phyloP scores from a whole-genome alignment of 2,888 invertebrate genomes.

The Sylvicola fuscatus region DNA sequence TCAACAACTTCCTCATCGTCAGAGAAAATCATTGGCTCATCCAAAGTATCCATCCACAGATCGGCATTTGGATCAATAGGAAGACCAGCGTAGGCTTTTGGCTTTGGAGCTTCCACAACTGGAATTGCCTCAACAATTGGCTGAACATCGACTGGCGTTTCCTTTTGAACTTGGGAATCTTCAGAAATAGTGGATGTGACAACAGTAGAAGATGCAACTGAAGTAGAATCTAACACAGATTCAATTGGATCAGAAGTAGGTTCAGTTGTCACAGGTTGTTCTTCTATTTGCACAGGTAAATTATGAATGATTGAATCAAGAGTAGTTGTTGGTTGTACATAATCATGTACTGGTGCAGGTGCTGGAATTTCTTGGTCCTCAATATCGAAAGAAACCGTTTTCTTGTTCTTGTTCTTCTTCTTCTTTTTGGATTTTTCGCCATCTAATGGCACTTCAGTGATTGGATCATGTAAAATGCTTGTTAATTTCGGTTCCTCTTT shows the following conservation, averaged over 20 bases:
- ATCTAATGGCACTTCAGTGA: too few relatives aligned
- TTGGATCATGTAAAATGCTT: too few relatives aligned
- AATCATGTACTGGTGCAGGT: constrained; percentile 4
- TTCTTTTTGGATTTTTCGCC: too few relatives aligned
- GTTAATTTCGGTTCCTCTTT: too few relatives aligned
- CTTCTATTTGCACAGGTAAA: constrained; percentile 1
- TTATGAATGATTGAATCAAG: constrained; percentile 2
- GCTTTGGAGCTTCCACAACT: constrained; percentile 6
- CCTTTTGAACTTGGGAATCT: too few relatives aligned
- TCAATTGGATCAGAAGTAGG: background rate
- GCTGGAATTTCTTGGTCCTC: background rate
- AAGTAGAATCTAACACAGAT: background rate
- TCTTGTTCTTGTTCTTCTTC: too few relatives aligned
- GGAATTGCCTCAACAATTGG: background rate
- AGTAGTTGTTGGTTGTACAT: background rate
- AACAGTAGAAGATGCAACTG: background rate
- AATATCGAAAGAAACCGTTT: too few relatives aligned
- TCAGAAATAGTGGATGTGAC: background rate
- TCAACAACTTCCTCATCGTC: constrained; percentile 10
- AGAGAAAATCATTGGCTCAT: constrained; percentile 14
- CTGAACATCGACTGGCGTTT: background rate
- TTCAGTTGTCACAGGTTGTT: constrained; percentile 3
- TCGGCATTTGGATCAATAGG: constrained; percentile 16
- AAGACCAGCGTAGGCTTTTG: constrained; percentile 13
- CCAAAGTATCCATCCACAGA: constrained; percentile 18